Base-by-base conservation (phyloP, 2,113 vertebrate species). In the Leucosticte australis region DNA sequence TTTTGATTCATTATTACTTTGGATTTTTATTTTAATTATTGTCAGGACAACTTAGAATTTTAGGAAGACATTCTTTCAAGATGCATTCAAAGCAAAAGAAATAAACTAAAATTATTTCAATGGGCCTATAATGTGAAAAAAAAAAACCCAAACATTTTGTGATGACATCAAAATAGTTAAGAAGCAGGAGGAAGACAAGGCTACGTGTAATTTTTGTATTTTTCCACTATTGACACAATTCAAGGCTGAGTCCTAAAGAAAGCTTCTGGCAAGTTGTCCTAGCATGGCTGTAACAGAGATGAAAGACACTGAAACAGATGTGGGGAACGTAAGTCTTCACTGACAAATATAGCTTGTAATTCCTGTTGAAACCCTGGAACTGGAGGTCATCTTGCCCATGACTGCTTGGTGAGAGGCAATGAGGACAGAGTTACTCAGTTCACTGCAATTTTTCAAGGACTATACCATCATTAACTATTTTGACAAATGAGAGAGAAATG, bases 381-480 rank as follows among this genome's bases (percentile, higher is more conserved):
- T 68, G 33, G 15, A 26, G 47, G 23, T 67, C 30, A 63, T 28
- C 42, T 68, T 0, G 0, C 7, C 6, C 7, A 26, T 50, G 55
- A 77, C 7, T 23, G 33, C 24, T n/a, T 13, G 18, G 56, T 83
- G 26, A 47, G 75, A 78, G 56, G 23, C 2, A 2, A 82, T 8
- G 20, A 82, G 47, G 42, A 63, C 13, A 70, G 31, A 56, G 21
- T 24, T 59, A 46, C 12, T 37, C 26, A 9, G 39, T 59, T 84
- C 15, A 31, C 17, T 33, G 28, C 2, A 2, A 28, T 77, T 87
- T 91, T 63, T 70, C 52, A 47, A 44, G n/a, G 33, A 27, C 44
- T 50, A 14, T 6, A 50, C 17, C 2, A 4, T 52, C 35, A 35
- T 60, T 52, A 86, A 26, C 17, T 52, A 23, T 53, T 86, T 56